phyloP scores from a whole-genome alignment of 2,888 invertebrate genomes.

The Oscheius myriophilus region DNA sequence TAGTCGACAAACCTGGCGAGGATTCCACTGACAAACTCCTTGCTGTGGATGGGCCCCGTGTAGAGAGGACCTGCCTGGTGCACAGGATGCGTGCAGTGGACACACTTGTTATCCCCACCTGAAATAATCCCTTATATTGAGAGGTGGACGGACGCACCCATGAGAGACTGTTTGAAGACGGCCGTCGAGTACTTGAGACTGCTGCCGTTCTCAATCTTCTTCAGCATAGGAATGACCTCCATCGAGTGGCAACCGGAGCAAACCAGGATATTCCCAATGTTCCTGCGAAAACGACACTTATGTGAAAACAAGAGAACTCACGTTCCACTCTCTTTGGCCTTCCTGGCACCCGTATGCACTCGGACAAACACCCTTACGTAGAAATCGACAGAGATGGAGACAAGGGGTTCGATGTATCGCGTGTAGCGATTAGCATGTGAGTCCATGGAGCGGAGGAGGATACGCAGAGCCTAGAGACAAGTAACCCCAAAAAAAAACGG shows the following conservation, averaged over 20 bases:
- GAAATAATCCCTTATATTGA: neutral
- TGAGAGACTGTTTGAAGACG: constrained; percentile 35
- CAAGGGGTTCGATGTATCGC: constrained; percentile 87
- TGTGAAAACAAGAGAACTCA: constrained; percentile 69
- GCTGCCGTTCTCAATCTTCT: constrained; percentile 52
- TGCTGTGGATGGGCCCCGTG: constrained; percentile 86
- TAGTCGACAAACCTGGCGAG: constrained; percentile 72
- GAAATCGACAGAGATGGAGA: constrained; percentile 93
- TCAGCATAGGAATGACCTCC: constrained; percentile 82
- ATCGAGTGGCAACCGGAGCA: constrained; percentile 89
- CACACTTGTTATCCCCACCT: constrained; percentile 51
- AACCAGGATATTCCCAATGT: constrained; percentile 86
- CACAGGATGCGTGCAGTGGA: constrained; percentile 60
- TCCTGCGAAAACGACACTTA: constrained; percentile 74
- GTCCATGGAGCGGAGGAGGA: constrained; percentile 88
- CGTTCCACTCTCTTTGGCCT: constrained; percentile 87
- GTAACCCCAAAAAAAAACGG: neutral
- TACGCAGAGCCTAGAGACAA: constrained; percentile 82
- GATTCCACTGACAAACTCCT: constrained; percentile 81
- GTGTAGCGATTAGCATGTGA: constrained; percentile 91
- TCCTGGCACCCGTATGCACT: constrained; percentile 82
- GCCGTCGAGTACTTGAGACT: constrained; percentile 47
- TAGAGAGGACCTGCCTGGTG: constrained; percentile 94
- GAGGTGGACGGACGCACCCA: constrained; percentile 15
- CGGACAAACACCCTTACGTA: constrained; percentile 92